Evolutionary conservation across 2,888 invertebrate species (phyloP), one percentile per base, ranked within the genome.

Genomic region (Pasiphila rectangulata): DNA sequence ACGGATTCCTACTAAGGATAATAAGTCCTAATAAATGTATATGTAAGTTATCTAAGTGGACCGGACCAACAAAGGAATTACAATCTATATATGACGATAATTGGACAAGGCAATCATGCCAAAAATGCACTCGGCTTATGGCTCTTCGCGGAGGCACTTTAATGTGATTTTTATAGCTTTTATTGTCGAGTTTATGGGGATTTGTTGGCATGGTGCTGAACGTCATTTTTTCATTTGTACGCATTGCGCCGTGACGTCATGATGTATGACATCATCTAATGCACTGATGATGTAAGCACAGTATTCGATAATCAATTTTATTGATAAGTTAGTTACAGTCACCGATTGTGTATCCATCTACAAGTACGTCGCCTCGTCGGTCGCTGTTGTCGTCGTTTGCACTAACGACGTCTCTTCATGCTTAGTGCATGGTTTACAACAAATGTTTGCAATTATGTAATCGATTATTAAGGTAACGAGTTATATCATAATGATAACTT

Each of bases 261-360:
- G 29, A 50, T 72, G 69, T 27, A 51, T 72, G 69, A 67, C 61
- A 66, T 72, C 69, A 72, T 40, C 37, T 45, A 61, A 60, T 64
- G 67, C 69, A 69, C 36, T 46, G 63, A 65, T 79, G 77, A 79
- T 75, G 75, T 66, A 71, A 74, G 59, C 61, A 61, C 67, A 70
- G 58, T 57, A 51, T 67, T 64, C 57, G 60, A 74, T 78, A 79
- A 78, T 75, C 64, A 56, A 46, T n/a, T n/a, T n/a, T n/a, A n/a
- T n/a, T n/a, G n/a, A n/a, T 29, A 46, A 46, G 46, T 57, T 56
- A 34, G 57, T 57, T 43, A 56, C 37, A 39, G 32, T 42, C 35
- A 46, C 52, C 40, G 41, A 46, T 54, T 30, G 37, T 60, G 46
- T 46, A 54, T 54, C 52, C 55, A 32, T n/a, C 5, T 9, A 6